phyloP scores from a whole-genome alignment of 2,113 vertebrate species.

The Cygnus atratus region DNA sequence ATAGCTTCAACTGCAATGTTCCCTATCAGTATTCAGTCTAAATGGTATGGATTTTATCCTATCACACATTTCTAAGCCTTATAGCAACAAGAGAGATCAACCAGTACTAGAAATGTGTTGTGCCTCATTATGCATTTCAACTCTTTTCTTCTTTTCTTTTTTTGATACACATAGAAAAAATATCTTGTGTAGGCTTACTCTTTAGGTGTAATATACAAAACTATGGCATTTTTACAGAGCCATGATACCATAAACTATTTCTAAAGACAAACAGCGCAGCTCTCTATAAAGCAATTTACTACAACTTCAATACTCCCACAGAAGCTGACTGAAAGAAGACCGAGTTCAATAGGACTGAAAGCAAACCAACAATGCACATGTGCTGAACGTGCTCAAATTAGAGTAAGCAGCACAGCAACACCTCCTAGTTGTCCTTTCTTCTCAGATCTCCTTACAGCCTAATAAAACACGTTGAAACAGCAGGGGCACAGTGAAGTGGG shows the following conservation, averaged over 20 bases:
- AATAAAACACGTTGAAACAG: neutral
- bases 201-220: neutral
- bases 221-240: neutral
- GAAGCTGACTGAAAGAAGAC: neutral
- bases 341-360: neutral
- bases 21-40: neutral
- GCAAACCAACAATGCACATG: neutral
- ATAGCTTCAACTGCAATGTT: neutral
- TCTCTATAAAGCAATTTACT: constrained; percentile 15
- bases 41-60: neutral
- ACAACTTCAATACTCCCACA: neutral
- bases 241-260: constrained; percentile 3
- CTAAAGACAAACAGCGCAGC: constrained; percentile 30
- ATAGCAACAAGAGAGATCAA: constrained; percentile 1
- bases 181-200: neutral
- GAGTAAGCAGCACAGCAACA: neutral
- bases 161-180: neutral
- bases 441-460: neutral
- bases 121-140: constrained; percentile 26
- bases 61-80: neutral
- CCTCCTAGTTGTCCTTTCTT: neutral
- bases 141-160: neutral
- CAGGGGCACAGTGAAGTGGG: neutral
- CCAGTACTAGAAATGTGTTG: neutral
- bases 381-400: neutral